Conservation (phyloP, 2,888 invertebrate species). For the Phlogophora meticulosa region DNA sequence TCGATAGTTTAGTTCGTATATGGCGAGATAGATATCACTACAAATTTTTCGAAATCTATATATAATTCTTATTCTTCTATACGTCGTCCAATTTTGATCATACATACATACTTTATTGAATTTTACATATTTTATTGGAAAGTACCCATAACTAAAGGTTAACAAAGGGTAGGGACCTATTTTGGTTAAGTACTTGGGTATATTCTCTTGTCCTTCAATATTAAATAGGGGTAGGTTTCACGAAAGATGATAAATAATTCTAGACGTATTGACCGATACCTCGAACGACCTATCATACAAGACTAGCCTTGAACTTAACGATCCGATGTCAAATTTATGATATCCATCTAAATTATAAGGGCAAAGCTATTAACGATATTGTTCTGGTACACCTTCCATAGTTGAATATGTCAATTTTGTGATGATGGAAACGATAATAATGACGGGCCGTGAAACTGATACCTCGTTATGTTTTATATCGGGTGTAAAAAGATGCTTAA, state of each 20-base stretch:
- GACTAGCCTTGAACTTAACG: slow-evolving; percentile 31
- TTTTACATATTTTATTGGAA: no score
- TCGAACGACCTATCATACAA: background rate
- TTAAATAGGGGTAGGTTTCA: background rate
- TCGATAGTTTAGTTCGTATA: no score
- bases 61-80: no score
- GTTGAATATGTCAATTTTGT: slow-evolving; percentile 15
- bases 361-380: slow-evolving; percentile 25
- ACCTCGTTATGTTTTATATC: background rate
- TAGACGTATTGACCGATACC: slow-evolving; percentile 8
- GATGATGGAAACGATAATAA: background rate
- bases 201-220: no score
- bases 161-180: no score
- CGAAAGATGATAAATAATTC: slow-evolving; percentile 19
- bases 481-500: background rate
- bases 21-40: no score
- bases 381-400: background rate
- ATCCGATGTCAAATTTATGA: slow-evolving; percentile 15
- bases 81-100: no score
- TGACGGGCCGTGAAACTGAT: background rate
- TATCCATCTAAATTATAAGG: slow-evolving; percentile 27
- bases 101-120: no score
- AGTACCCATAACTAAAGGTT: no score
- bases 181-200: no score
- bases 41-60: no score